Evolutionary conservation across 1,140 invertebrate genomes (phyloP).

Genomic region (Luehdorfia chinensis): DNA sequence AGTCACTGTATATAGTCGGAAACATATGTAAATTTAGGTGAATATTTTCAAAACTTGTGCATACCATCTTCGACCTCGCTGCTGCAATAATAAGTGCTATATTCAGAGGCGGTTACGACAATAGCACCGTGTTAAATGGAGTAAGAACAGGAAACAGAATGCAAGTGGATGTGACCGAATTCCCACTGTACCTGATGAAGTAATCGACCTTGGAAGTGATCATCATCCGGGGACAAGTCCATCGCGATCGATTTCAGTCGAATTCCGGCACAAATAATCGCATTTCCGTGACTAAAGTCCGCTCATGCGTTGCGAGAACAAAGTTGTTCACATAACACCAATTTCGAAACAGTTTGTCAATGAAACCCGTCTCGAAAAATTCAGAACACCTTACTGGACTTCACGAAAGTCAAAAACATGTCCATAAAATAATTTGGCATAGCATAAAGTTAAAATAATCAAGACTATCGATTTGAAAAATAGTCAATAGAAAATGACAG

Average conservation of each 20-base stretch:
- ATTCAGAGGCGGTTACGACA: neutral
- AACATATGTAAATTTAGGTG: too few relatives aligned
- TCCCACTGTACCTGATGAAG: slow-evolving; percentile 88
- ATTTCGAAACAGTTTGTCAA: neutral
- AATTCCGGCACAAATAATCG: slow-evolving; percentile 30
- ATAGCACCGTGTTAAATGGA: neutral
- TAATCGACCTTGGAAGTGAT: slow-evolving; percentile 87
- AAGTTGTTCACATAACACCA: slow-evolving; percentile 5
- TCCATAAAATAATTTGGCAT: neutral
- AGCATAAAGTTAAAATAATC: slow-evolving; percentile 7
- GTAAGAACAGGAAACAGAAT: neutral
- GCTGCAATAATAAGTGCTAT: neutral
- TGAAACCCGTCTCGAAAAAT: neutral
- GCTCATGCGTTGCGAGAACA: slow-evolving; percentile 47
- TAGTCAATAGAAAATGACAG: slow-evolving; percentile 12
- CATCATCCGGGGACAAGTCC: slow-evolving; percentile 85
- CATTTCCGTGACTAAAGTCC: slow-evolving; percentile 44
- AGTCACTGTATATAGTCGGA: too few relatives aligned
- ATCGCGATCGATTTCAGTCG: slow-evolving; percentile 44
- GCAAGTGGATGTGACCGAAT: too few relatives aligned
- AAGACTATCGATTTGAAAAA: slow-evolving; percentile 31
- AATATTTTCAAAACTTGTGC: too few relatives aligned
- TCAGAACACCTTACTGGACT: neutral
- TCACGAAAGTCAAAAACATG: neutral
- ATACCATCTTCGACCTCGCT: neutral